Percentiles rank a stretch among this genome's conserved stretches.
Evolutionary conservation across 2,888 invertebrate genomes (phyloP).

Genomic region (Tortricodes alternella): DNA sequence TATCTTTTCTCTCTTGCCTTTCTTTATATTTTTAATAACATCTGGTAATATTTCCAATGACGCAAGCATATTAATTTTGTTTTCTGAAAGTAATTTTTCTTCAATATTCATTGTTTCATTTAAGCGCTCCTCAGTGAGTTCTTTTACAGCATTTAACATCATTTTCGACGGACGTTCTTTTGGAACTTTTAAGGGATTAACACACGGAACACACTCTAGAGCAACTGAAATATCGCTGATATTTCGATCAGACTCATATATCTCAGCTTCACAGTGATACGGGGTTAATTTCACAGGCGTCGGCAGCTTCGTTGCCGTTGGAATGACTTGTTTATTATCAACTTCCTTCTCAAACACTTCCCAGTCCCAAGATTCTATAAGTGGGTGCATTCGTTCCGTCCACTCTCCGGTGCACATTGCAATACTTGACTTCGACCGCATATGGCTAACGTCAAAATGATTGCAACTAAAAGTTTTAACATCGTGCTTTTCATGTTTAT

Average conservation of each 20-base stretch:
- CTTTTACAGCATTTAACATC: slow-evolving; percentile 74
- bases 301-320: slow-evolving; percentile 72
- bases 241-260: slow-evolving; percentile 76
- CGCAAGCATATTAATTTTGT: slow-evolving; percentile 83
- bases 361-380: slow-evolving; percentile 86
- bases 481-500: slow-evolving; percentile 74
- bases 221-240: slow-evolving; percentile 79
- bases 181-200: slow-evolving; percentile 83
- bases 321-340: slow-evolving; percentile 71
- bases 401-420: slow-evolving; percentile 79
- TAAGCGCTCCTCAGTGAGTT: slow-evolving; percentile 82
- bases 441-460: slow-evolving; percentile 77
- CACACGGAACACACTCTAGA: slow-evolving; percentile 84
- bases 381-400: slow-evolving; percentile 84
- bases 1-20: slow-evolving; percentile 81
- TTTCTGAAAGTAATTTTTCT: slow-evolving; percentile 80
- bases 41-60: slow-evolving; percentile 85
- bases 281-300: slow-evolving; percentile 76
- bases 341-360: slow-evolving; percentile 84
- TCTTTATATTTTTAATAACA: slow-evolving; percentile 83
- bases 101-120: slow-evolving; percentile 83
- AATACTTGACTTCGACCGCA: slow-evolving; percentile 78
- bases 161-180: slow-evolving; percentile 72
- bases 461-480: slow-evolving; percentile 70
- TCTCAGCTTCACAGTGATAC: slow-evolving; percentile 75